Conservation (phyloP, 2,888 invertebrate species). For the Clitarchus hookeri region DNA sequence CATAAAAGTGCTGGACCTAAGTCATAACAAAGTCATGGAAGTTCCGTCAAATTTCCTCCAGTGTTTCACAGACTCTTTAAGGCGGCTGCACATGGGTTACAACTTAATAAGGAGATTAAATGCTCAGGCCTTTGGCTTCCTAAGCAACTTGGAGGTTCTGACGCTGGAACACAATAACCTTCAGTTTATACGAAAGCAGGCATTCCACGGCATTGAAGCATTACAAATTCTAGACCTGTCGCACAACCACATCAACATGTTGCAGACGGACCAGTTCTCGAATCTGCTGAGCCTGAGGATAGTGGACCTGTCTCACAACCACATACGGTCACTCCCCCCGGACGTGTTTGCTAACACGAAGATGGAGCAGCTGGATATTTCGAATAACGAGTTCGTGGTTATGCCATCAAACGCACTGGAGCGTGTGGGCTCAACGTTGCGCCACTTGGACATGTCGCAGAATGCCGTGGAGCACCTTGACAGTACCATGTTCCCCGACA, state of each 20-base stretch:
- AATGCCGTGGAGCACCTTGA: slow-evolving; percentile 86
- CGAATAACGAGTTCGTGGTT: slow-evolving; percentile 76
- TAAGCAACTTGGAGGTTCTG: slow-evolving; percentile 71
- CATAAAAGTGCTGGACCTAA: slow-evolving; percentile 71
- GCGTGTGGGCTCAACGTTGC: slow-evolving; percentile 77
- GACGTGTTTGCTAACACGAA: slow-evolving; percentile 80
- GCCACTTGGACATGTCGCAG: slow-evolving; percentile 75
- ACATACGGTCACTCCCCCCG: slow-evolving; percentile 72
- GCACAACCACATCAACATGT: slow-evolving; percentile 72
- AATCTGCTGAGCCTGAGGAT: slow-evolving; percentile 75
- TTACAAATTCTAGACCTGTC: slow-evolving; percentile 81
- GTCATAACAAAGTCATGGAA: slow-evolving; percentile 50
- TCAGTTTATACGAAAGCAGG: slow-evolving; percentile 70
- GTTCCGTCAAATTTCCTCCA: slow-evolving; percentile 67
- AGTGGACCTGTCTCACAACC: slow-evolving; percentile 73
- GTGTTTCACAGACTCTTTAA: slow-evolving; percentile 65
- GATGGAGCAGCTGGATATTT: slow-evolving; percentile 79
- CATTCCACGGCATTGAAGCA: slow-evolving; percentile 74
- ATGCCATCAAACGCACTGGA: slow-evolving; percentile 78
- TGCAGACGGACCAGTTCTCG: slow-evolving; percentile 80
- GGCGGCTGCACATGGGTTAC: slow-evolving; percentile 72
- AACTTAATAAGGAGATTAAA: slow-evolving; percentile 74
- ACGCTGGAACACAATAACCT: slow-evolving; percentile 77
- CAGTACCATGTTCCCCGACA: slow-evolving; percentile 83
- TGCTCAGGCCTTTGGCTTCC: slow-evolving; percentile 74